phyloP scores from a whole-genome alignment of 2,797 vertebrate species.

The Cuniculus paca region DNA sequence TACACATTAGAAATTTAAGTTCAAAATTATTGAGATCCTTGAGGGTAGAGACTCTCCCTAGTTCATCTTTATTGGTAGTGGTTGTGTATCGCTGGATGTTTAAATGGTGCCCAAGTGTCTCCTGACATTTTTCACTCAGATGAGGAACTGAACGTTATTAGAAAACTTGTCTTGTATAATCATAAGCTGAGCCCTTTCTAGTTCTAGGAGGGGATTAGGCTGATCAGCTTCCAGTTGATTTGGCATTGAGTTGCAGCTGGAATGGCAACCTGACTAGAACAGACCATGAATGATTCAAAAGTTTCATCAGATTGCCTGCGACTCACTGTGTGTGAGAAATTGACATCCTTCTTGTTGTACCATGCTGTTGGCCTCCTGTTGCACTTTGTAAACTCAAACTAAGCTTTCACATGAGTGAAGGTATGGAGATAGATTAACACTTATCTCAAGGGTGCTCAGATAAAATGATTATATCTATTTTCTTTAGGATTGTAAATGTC shows the following conservation, averaged over 20 bases:
- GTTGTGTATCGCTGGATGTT: background rate
- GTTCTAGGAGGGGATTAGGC: conserved; percentile 30
- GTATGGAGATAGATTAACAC: background rate
- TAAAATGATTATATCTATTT: background rate
- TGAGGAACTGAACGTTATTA: conserved; percentile 35
- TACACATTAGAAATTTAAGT: background rate
- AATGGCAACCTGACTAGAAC: background rate
- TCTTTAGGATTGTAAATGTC: conserved; percentile 20
- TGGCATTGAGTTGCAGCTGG: background rate
- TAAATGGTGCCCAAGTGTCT: background rate
- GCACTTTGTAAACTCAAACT: conserved; percentile 28
- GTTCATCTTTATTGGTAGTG: background rate
- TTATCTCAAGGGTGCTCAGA: background rate
- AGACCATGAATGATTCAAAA: background rate
- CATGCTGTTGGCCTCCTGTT: background rate
- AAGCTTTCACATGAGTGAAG: conserved; percentile 26
- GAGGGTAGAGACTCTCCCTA: background rate
- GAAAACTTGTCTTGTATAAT: conserved; percentile 56
- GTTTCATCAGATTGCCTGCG: conserved; percentile 5
- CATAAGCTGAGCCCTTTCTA: conserved; percentile 9
- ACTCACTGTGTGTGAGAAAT: background rate
- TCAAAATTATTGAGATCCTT: background rate
- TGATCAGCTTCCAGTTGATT: background rate
- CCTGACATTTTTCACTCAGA: conserved; percentile 33
- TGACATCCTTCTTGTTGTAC: background rate